Conservation (phyloP, 2,888 invertebrate genomes). For the Drosophila kuntzei region DNA sequence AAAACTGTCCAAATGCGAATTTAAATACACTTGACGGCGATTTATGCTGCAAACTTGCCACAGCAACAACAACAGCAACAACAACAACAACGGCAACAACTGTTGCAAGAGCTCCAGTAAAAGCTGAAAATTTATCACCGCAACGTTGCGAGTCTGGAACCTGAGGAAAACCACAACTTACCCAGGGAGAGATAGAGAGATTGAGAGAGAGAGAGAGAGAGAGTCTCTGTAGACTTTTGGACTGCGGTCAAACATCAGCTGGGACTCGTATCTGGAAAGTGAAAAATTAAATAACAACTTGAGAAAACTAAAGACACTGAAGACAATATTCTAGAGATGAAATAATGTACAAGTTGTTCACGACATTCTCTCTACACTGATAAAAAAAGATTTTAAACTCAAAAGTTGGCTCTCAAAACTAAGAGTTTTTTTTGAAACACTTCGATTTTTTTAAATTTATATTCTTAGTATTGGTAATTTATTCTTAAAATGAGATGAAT, state of each 20-base stretch:
- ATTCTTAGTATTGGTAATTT: no score
- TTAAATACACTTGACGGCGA: conserved; percentile 72
- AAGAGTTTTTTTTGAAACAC: no score
- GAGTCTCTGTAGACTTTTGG: background rate
- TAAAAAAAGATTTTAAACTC: no score
- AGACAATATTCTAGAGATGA: conserved; percentile 41
- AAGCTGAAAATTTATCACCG: conserved; percentile 54
- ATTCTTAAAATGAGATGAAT: no score
- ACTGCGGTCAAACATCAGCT: conserved; percentile 74
- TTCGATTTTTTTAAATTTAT: no score
- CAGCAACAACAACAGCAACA: no score
- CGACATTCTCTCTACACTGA: conserved; percentile 32
- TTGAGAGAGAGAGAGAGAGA: background rate
- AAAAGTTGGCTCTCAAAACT: no score
- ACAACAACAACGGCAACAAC: no score
- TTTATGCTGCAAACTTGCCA: conserved; percentile 66
- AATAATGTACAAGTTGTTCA: conserved; percentile 58
- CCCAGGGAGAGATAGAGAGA: conserved; percentile 1
- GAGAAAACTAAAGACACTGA: conserved; percentile 44
- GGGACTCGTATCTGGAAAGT: conserved; percentile 51
- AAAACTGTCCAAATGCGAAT: conserved; percentile 67
- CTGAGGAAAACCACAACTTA: conserved; percentile 32
- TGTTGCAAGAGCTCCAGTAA: conserved; percentile 20
- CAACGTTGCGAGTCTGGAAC: conserved; percentile 46
- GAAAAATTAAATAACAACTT: conserved; percentile 77